phyloP scores from a whole-genome alignment of 2,888 invertebrate species.

The Oscheius onirici region DNA sequence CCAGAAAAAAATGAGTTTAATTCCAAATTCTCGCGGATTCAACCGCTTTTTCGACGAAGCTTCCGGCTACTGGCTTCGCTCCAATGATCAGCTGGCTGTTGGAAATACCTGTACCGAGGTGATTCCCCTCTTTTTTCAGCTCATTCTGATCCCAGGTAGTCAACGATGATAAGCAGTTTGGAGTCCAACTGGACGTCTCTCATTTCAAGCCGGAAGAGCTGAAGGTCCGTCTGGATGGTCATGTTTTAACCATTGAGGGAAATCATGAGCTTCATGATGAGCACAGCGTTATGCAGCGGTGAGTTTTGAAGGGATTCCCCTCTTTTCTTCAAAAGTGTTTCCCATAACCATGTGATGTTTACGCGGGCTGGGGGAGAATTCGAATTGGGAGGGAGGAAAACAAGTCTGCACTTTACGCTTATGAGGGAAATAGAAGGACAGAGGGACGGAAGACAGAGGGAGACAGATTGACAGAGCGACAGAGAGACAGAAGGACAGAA shows the following conservation, averaged over 20 bases:
- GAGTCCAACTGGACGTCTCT: slow-evolving; percentile 42
- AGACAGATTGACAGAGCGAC: too few relatives aligned
- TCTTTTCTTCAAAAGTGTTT: too few relatives aligned
- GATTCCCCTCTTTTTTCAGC: too few relatives aligned
- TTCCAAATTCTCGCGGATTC: not conserved
- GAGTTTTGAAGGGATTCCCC: too few relatives aligned
- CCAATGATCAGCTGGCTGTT: not conserved
- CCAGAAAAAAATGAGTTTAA: not conserved
- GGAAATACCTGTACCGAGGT: not conserved
- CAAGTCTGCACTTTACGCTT: too few relatives aligned
- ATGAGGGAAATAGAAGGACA: too few relatives aligned
- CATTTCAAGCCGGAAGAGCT: slow-evolving; percentile 53
- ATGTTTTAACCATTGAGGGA: slow-evolving; percentile 44
- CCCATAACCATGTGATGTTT: too few relatives aligned
- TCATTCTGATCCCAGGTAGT: slow-evolving; percentile 26
- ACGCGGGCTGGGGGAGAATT: too few relatives aligned
- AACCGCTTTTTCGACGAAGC: not conserved
- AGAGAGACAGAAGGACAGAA: too few relatives aligned
- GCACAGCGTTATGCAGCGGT: slow-evolving; percentile 26
- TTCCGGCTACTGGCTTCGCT: not conserved
- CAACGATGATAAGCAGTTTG: slow-evolving; percentile 39
- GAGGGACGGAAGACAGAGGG: too few relatives aligned
- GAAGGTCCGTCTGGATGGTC: slow-evolving; percentile 47
- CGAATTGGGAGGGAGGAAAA: too few relatives aligned
- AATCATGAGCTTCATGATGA: slow-evolving; percentile 43